phyloP scores from a whole-genome alignment of 1,140 invertebrate genomes.

The Formica exsecta region DNA sequence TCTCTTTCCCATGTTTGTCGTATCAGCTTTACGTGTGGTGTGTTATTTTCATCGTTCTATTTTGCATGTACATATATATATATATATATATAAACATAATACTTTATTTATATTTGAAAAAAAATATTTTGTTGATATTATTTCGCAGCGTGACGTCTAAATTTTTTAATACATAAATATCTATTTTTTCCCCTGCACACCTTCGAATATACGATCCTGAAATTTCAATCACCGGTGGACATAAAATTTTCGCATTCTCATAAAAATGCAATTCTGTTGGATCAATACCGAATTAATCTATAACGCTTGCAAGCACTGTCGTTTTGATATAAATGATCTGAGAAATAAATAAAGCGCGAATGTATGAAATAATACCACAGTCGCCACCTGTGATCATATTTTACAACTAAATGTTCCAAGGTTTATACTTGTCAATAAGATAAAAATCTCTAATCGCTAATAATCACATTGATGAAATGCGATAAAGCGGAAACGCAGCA shows the following conservation, averaged over 20 bases:
- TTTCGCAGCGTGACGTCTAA: neutral
- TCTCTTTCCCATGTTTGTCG: neutral
- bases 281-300: neutral
- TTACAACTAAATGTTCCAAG: neutral
- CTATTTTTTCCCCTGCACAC: neutral
- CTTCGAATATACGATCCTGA: neutral
- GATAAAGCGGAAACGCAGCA: neutral
- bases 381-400: conserved; percentile 14
- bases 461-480: neutral
- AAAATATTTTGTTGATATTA: neutral
- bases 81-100: neutral
- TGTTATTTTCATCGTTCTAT: no score
- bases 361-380: neutral
- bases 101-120: neutral
- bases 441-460: neutral
- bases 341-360: neutral
- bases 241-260: neutral
- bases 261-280: neutral
- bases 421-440: neutral
- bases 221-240: neutral
- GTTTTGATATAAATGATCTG: neutral
- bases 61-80: no score
- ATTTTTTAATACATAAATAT: neutral
- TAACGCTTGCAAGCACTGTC: conserved; percentile 7
- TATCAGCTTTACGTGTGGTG: neutral